Evolutionary conservation across 2,797 vertebrate genomes (phyloP).

Genomic region (Coregonus sp.): DNA sequence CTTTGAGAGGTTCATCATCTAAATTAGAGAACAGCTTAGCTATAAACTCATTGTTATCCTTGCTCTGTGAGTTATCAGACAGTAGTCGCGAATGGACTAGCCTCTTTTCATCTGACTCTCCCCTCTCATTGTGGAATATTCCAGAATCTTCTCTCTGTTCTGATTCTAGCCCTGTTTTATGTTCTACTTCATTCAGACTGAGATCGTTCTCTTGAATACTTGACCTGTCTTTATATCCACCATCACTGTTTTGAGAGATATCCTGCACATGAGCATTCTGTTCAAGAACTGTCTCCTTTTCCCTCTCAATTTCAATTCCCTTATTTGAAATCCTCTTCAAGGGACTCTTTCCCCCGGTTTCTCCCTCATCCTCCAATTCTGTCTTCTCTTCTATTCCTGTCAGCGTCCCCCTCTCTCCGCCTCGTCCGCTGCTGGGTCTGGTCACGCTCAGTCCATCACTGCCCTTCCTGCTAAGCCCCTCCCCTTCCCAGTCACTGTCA

Average conservation of each 20-base stretch:
- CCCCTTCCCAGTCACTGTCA: slow-evolving; percentile 82
- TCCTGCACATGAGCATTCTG: slow-evolving; percentile 45
- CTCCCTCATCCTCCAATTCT: slow-evolving; percentile 72
- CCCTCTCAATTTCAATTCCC: slow-evolving; percentile 24
- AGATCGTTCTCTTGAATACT: slow-evolving; percentile 26
- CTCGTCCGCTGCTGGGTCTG: slow-evolving; percentile 66
- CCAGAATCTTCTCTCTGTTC: slow-evolving; percentile 64
- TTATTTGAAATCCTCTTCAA: slow-evolving; percentile 38
- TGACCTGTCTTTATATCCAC: slow-evolving; percentile 35
- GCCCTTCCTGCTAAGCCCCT: slow-evolving; percentile 70
- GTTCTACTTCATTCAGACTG: slow-evolving; percentile 14
- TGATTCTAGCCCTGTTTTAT: slow-evolving; percentile 40
- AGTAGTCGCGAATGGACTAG: slow-evolving; percentile 34
- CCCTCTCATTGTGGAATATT: slow-evolving; percentile 57
- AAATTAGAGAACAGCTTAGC: slow-evolving; percentile 72
- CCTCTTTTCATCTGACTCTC: slow-evolving; percentile 21
- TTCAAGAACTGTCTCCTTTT: slow-evolving; percentile 24
- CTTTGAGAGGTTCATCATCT: slow-evolving; percentile 70
- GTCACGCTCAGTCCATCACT: slow-evolving; percentile 65
- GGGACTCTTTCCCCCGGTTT: slow-evolving; percentile 55
- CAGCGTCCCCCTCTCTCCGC: slow-evolving; percentile 71
- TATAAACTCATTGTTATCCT: slow-evolving; percentile 68
- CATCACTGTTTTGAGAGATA: slow-evolving; percentile 33
- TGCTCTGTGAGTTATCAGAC: slow-evolving; percentile 51
- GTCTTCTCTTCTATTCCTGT: slow-evolving; percentile 80